phyloP scores from a whole-genome alignment of 2,797 vertebrate species.

The Tapirus indicus region DNA sequence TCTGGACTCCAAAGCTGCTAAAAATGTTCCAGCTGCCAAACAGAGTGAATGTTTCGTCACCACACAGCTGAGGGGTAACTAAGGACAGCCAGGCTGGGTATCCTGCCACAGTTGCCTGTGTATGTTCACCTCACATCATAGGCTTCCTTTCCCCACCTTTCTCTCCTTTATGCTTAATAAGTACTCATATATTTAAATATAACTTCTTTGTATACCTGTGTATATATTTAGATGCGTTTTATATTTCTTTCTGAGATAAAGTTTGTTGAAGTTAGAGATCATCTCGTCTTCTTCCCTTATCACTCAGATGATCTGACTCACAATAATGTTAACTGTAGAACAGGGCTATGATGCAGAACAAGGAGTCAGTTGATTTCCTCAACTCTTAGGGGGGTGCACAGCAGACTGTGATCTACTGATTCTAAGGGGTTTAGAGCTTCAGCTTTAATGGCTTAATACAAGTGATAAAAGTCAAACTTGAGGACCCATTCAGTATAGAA shows the following conservation, averaged over 20 bases:
- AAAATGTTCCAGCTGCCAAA: slow-evolving; percentile 69
- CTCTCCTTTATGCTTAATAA: neutral
- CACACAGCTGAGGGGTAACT: slow-evolving; percentile 48
- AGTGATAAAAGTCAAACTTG: neutral
- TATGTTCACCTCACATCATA: neutral
- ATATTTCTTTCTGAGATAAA: neutral
- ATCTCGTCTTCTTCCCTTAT: neutral
- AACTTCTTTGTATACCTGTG: slow-evolving; percentile 13
- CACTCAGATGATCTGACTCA: neutral
- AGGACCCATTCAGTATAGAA: neutral
- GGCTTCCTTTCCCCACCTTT: neutral
- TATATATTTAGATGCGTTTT: neutral
- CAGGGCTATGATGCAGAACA: neutral
- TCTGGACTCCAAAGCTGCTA: slow-evolving; percentile 66
- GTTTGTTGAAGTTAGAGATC: neutral
- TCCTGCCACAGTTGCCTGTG: neutral
- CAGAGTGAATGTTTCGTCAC: slow-evolving; percentile 46
- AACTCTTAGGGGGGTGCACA: neutral
- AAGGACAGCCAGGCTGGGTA: slow-evolving; percentile 54
- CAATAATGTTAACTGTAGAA: neutral
- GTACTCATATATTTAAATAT: neutral
- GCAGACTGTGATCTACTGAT: neutral
- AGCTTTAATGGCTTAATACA: neutral
- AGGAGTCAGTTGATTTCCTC: neutral
- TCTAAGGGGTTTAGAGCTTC: neutral